Evolutionary conservation across 2,888 invertebrate species (phyloP).

Genomic region (Torymus auratus): DNA sequence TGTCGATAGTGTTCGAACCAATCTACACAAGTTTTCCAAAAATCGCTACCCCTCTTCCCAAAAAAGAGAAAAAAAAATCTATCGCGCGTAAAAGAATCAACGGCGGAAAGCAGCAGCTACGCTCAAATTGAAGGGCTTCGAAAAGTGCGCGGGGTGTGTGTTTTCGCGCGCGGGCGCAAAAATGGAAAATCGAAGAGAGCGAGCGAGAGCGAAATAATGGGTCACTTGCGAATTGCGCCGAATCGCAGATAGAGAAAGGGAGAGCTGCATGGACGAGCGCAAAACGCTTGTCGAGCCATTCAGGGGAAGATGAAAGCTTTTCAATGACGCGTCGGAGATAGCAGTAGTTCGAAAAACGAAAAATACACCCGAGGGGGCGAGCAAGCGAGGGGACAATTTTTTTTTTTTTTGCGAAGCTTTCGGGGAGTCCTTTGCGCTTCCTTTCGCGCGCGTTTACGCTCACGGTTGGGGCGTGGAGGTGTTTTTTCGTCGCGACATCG

Average conservation of each 20-base stretch:
- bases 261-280: background rate
- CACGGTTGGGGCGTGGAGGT: no score
- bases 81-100: no score
- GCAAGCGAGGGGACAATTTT: background rate
- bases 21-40: no score
- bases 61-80: no score
- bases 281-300: slow-evolving; percentile 32
- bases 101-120: no score
- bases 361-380: slow-evolving; percentile 6
- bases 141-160: slow-evolving; percentile 9
- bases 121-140: background rate
- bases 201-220: slow-evolving; percentile 49
- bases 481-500: no score
- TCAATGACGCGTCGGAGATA: slow-evolving; percentile 24
- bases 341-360: slow-evolving; percentile 17
- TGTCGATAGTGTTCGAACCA: no score
- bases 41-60: no score
- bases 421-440: no score
- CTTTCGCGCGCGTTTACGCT: no score
- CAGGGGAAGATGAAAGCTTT: slow-evolving; percentile 47
- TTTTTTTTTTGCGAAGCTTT: no score
- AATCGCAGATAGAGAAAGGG: slow-evolving; percentile 25
- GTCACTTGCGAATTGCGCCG: slow-evolving; percentile 43
- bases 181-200: slow-evolving; percentile 18
- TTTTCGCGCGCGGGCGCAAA: no score